phyloP scores from a whole-genome alignment of 2,113 vertebrate genomes.

The Psophia crepitans region DNA sequence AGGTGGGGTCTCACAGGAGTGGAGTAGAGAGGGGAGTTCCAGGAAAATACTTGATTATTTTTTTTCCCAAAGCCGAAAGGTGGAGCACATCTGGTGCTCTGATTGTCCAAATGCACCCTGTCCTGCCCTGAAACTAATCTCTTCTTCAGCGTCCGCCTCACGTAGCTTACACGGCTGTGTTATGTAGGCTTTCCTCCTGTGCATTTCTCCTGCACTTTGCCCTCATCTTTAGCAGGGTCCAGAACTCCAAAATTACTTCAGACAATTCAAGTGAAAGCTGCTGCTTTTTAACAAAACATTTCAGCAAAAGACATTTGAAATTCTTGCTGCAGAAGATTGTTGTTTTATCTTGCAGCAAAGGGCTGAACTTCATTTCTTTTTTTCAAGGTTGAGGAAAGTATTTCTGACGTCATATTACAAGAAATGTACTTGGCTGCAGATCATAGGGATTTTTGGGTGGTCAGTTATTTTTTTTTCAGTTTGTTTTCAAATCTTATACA shows the following conservation, averaged over 20 bases:
- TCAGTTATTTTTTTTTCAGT: neutral
- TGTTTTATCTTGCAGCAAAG: neutral
- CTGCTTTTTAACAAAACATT: neutral
- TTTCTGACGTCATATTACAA: neutral
- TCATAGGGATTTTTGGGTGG: neutral
- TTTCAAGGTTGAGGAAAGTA: neutral
- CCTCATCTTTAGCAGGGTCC: neutral
- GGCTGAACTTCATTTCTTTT: neutral
- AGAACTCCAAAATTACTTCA: neutral
- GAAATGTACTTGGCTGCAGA: neutral
- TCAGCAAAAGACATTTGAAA: neutral
- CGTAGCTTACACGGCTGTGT: neutral
- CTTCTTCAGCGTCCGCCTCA: neutral
- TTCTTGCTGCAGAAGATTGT: neutral
- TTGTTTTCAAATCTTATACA: neutral
- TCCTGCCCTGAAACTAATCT: neutral
- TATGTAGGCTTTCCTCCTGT: neutral
- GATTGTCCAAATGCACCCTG: fast-evolving
- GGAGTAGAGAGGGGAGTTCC: too few species aligned
- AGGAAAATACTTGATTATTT: neutral
- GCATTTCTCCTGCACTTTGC: neutral
- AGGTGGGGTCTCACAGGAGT: too few species aligned
- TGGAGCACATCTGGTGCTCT: neutral
- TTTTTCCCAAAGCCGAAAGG: neutral
- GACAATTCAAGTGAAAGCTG: neutral